Base-by-base conservation (phyloP, 1,140 invertebrate genomes). In the Harpegnathos saltator region DNA sequence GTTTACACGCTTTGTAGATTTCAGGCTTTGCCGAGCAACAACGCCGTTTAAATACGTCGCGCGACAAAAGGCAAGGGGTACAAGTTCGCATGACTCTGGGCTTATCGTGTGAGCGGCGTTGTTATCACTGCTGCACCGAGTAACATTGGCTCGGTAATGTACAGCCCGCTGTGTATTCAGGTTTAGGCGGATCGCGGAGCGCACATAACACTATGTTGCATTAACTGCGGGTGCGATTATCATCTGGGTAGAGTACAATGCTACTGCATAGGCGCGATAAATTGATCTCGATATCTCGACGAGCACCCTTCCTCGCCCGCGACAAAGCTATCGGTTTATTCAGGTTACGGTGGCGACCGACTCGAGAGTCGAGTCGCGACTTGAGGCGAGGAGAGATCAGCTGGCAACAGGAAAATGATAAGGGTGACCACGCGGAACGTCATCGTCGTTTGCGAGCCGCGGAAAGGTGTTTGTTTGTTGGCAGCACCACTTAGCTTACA, bases 181-280 rank as follows among this genome's bases (percentile, higher is more conserved):
- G 75, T 80, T 80, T 80, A 80, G 75, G 75, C 75, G 75, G 75
- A 80, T 80, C 75, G 38, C 33, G 75, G 56, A 69, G 63, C 65
- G 63, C 75, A 71, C 75, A 80, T 80, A 80, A 80, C 75, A 80
- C 75, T 80, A 80, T 80, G 75, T 80, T 80, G 75, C 75, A 80
- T 80, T 80, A 80, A 80, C 75, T 80, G 75, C 75, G 58, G 58
- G 52, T 65, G 65, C 75, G 75, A 80, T 80, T 80, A 80, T 80
- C 65, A 80, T 80, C 75, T 80, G 22, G 65, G 75, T 80, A 71
- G 75, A 80, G 65, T 69, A 80, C 75, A 80, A 80, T 59, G 54
- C 54, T 71, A 58, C 75, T 80, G 52, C 65, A 26, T 71, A 54
- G 75, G 44, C 75, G 65, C 75, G 65, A 80, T 80, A 80, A 80